These are phyloP conservation scores for Lepus timidus DNA, from an alignment of 2,113 vertebrate genomes.

Conservation along the genomic window DNA sequence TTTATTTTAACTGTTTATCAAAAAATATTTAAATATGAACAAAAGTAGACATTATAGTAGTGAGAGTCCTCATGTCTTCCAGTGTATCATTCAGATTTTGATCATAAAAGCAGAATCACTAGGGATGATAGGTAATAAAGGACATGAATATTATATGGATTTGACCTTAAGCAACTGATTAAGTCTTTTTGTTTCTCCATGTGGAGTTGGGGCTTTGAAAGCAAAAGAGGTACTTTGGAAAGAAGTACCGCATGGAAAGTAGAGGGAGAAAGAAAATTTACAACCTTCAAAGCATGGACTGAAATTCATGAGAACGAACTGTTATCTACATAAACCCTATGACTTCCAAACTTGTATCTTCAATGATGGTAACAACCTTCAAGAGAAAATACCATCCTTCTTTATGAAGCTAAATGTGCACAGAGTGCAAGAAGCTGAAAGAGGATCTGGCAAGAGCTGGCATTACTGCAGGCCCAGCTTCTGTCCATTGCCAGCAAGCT, in stretches of 20 bases:
- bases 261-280: not conserved
- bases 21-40: not conserved
- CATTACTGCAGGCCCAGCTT: not conserved
- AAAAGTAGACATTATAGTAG: not conserved
- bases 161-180: not conserved
- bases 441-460: not conserved
- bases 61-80: not conserved
- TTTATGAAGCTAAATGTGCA: not conserved
- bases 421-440: not conserved
- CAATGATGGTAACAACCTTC: not conserved
- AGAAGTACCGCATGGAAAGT: not conserved
- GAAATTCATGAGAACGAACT: not conserved
- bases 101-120: not conserved
- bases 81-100: not conserved
- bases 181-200: not conserved
- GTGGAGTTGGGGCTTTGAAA: not conserved
- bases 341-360: no score
- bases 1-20: not conserved
- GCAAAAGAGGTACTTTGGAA: no score
- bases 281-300: not conserved
- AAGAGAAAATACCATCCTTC: not conserved
- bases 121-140: not conserved
- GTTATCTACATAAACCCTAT: rapidly evolving
- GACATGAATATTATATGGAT: not conserved
- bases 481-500: not conserved